Percentiles rank a stretch among this genome's conserved stretches.
phyloP scores from a whole-genome alignment of 1,140 invertebrate species.

The Neodiprion fabricii region DNA sequence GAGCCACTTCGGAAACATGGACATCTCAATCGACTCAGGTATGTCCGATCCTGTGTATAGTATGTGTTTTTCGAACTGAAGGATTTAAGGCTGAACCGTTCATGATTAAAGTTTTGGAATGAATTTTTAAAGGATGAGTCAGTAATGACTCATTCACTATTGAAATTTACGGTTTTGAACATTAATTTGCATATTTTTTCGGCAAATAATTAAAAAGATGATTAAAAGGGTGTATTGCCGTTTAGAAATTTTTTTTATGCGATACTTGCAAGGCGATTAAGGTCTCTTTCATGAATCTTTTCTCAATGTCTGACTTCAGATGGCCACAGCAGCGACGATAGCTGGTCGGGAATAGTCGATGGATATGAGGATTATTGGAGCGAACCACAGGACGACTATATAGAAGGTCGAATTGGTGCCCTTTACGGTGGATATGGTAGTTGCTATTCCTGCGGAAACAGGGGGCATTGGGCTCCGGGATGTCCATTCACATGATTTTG shows the following conservation, averaged over 20 bases:
- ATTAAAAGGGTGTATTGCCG: too few species aligned
- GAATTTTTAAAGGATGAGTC: too few species aligned
- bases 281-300: too few species aligned
- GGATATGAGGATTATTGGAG: constrained; percentile 33
- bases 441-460: constrained; percentile 49
- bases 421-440: constrained; percentile 56
- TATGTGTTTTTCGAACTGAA: too few species aligned
- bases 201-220: too few species aligned
- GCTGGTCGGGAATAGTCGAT: constrained; percentile 37
- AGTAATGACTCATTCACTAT: too few species aligned
- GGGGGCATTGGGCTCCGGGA: constrained; percentile 54
- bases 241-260: too few species aligned
- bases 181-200: too few species aligned
- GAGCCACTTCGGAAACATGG: background rate
- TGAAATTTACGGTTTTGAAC: too few species aligned
- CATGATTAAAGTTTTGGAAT: too few species aligned
- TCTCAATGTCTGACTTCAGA: background rate
- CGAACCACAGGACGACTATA: constrained; percentile 11
- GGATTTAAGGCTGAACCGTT: too few species aligned
- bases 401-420: constrained; percentile 36
- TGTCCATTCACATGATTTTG: constrained; percentile 39
- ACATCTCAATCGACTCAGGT: background rate
- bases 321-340: constrained; percentile 33
- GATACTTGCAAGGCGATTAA: too few species aligned
- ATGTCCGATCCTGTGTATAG: background rate